These are phyloP conservation scores for Acanthis flammea DNA, from an alignment of 2,797 vertebrate species.

Conservation along the genomic window DNA sequence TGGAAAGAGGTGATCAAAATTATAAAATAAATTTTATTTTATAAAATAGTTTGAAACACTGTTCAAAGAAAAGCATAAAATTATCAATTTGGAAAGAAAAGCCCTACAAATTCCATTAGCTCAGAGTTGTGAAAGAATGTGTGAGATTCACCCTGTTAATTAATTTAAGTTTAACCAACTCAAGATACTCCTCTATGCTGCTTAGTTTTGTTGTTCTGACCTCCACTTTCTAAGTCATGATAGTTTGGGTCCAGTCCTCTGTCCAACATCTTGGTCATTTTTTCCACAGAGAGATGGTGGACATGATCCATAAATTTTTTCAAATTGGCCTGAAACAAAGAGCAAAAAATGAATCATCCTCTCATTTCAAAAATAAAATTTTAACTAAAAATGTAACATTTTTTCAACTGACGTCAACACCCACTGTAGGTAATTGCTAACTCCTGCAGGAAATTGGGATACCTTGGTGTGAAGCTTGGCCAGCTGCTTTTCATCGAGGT, in stretches of 20 bases:
- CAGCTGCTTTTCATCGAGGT: constrained; percentile 89
- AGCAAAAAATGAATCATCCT: neutral
- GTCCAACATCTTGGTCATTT: constrained; percentile 88
- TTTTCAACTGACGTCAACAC: neutral
- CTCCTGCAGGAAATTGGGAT: neutral
- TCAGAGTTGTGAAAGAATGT: neutral
- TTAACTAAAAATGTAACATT: neutral
- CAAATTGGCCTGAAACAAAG: constrained; percentile 83
- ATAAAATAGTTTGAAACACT: neutral
- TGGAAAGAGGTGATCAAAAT: neutral
- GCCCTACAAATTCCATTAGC: neutral
- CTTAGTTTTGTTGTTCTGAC: constrained; percentile 66
- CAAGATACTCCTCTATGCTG: neutral
- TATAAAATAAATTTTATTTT: neutral
- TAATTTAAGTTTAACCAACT: neutral
- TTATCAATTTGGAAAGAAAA: neutral
- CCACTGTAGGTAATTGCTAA: neutral
- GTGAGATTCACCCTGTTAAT: neutral
- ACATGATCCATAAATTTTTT: constrained; percentile 92
- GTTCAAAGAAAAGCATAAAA: neutral
- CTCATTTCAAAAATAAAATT: neutral
- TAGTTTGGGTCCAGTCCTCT: constrained; percentile 94
- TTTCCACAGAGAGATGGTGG: constrained; percentile 88
- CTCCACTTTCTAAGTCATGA: constrained; percentile 90
- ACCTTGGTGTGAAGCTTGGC: constrained; percentile 95